Percentiles rank a stretch among this genome's conserved stretches.
Evolutionary conservation across 2,797 vertebrate genomes (phyloP).

Genomic region (Xenops minutus): DNA sequence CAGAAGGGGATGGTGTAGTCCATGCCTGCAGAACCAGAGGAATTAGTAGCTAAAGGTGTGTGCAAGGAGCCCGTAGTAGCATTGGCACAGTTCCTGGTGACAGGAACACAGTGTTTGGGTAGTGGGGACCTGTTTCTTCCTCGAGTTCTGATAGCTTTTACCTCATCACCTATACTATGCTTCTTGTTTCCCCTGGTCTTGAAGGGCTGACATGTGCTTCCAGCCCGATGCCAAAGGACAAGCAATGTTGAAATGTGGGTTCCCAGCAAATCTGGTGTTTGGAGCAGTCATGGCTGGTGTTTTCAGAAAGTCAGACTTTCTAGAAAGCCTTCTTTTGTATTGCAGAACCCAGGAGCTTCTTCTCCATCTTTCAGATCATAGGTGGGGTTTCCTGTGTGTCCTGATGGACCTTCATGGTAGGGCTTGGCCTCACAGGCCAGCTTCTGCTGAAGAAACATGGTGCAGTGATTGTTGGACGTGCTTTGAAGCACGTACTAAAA

Average conservation of each 20-base stretch:
- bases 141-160: neutral
- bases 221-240: neutral
- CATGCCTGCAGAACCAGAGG: neutral
- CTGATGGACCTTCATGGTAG: rapidly evolving
- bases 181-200: neutral
- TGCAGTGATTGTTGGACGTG: neutral
- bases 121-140: neutral
- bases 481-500: neutral
- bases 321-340: neutral
- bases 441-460: neutral
- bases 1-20: neutral
- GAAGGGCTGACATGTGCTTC: neutral
- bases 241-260: neutral
- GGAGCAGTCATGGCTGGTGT: rapidly evolving
- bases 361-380: neutral
- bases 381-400: neutral
- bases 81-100: neutral
- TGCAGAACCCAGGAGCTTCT: neutral
- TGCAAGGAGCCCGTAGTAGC: neutral
- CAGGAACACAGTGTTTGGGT: neutral
- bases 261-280: neutral
- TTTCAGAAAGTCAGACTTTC: neutral
- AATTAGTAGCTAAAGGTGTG: neutral
- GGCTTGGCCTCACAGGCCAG: neutral
- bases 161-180: rapidly evolving